Conservation (phyloP, 2,113 vertebrate species). For the Stomatorhinus ivindoensis region DNA sequence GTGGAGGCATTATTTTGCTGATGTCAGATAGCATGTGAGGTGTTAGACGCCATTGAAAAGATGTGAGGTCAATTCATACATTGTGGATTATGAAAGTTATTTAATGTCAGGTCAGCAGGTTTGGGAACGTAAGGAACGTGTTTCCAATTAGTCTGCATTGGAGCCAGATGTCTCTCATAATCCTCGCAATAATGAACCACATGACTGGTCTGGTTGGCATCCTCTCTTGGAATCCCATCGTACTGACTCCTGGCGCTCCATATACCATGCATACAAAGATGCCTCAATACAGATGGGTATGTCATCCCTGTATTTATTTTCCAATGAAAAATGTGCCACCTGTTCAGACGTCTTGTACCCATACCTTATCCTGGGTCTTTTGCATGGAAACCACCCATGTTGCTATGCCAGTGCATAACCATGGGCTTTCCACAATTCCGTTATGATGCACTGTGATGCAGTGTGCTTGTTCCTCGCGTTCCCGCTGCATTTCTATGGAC, state of each 20-base stretch:
- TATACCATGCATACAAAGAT: not conserved
- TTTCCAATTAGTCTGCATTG: conserved; percentile 30
- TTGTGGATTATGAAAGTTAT: conserved; percentile 30
- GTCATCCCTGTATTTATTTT: not conserved
- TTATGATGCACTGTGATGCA: not conserved
- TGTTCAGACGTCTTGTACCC: not conserved
- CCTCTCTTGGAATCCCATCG: conserved; percentile 20
- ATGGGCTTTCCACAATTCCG: not conserved
- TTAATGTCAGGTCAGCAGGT: conserved; percentile 35
- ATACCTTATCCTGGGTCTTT: not conserved
- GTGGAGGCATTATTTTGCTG: not conserved
- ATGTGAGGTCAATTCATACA: conserved; percentile 28
- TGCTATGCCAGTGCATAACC: not conserved
- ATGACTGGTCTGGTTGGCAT: conserved; percentile 24
- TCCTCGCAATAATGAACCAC: conserved; percentile 28
- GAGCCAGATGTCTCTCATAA: conserved; percentile 35
- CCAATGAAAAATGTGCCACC: not conserved
- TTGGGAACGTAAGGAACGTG: conserved; percentile 25
- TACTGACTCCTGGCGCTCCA: conserved; percentile 5
- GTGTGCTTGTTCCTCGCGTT: not conserved
- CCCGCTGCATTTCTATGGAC: conserved; percentile 17
- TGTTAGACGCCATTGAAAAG: not conserved
- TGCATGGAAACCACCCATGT: not conserved
- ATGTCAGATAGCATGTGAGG: not conserved
- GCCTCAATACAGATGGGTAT: not conserved